phyloP scores from a whole-genome alignment of 2,113 vertebrate species.

The Mola mola region DNA sequence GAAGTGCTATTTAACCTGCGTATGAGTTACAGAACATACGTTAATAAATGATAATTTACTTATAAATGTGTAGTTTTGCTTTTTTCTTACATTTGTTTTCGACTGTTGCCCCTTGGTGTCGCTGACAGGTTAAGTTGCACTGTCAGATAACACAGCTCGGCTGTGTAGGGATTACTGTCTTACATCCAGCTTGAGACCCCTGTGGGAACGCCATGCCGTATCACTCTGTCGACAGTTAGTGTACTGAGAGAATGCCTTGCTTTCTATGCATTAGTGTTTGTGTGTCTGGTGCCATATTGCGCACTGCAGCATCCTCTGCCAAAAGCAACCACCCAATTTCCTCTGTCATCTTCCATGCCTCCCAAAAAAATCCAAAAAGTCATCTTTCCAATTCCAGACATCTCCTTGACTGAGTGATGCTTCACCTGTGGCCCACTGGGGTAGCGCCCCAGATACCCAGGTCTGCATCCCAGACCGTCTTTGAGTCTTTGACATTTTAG shows the following conservation, averaged over 20 bases:
- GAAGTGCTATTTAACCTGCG: too few relatives aligned
- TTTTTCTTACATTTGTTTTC: too few relatives aligned
- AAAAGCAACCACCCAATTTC: conserved; percentile 76
- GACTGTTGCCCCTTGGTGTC: conserved; percentile 46
- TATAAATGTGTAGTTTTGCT: too few relatives aligned
- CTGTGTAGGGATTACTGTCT: conserved; percentile 69
- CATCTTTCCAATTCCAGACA: conserved; percentile 61
- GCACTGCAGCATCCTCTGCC: conserved; percentile 60
- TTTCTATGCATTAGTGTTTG: conserved; percentile 51
- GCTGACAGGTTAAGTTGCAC: conserved; percentile 67
- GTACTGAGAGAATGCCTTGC: conserved; percentile 49
- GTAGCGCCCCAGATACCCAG: conserved; percentile 26
- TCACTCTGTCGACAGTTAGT: conserved; percentile 78
- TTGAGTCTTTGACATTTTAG: conserved; percentile 23
- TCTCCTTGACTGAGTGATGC: conserved; percentile 51
- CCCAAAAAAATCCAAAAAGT: too few relatives aligned
- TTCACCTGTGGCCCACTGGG: conserved; percentile 42
- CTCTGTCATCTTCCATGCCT: conserved; percentile 52
- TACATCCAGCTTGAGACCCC: conserved; percentile 65
- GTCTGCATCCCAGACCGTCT: conserved; percentile 26
- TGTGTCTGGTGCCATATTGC: conserved; percentile 73
- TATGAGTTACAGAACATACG: too few relatives aligned
- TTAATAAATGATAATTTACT: too few relatives aligned
- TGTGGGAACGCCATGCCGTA: conserved; percentile 73
- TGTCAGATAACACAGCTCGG: conserved; percentile 71